phyloP scores from a whole-genome alignment of 2,113 vertebrate species.

The Thymallus thymallus region DNA sequence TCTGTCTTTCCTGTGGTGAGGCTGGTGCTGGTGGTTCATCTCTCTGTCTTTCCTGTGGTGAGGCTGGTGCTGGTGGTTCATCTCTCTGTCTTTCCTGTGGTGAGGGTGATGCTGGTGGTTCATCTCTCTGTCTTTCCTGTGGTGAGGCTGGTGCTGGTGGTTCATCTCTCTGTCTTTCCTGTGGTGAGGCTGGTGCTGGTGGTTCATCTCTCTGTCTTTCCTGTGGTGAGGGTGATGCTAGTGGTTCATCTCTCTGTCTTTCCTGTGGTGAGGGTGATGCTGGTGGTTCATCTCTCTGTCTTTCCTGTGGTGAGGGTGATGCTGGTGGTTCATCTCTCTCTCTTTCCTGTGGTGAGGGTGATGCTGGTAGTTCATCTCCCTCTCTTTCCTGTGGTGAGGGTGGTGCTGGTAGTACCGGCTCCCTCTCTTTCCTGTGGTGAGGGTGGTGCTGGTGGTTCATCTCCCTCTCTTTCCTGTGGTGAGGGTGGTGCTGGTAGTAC shows the following conservation, averaged over 20 bases:
- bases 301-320: slow-evolving; percentile 38
- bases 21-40: too few species aligned
- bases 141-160: background rate
- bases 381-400: slow-evolving; percentile 39
- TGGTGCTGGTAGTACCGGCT: background rate
- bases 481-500: background rate
- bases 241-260: background rate
- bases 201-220: slow-evolving; percentile 20
- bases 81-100: slow-evolving; percentile 36
- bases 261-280: slow-evolving; percentile 35
- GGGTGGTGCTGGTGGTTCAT: background rate
- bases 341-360: slow-evolving; percentile 39
- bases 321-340: background rate
- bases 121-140: slow-evolving; percentile 31
- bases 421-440: slow-evolving; percentile 53
- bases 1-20: slow-evolving; percentile 40
- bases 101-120: background rate
- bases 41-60: slow-evolving; percentile 36
- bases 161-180: slow-evolving; percentile 30
- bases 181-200: slow-evolving; percentile 5
- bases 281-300: background rate
- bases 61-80: background rate
- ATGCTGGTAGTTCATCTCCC: background rate
- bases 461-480: slow-evolving; percentile 35
- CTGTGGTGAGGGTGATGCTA: slow-evolving; percentile 18